These are phyloP conservation scores for Lethrus apterus DNA, from an alignment of 1,140 invertebrate genomes.

Conservation along the genomic window DNA sequence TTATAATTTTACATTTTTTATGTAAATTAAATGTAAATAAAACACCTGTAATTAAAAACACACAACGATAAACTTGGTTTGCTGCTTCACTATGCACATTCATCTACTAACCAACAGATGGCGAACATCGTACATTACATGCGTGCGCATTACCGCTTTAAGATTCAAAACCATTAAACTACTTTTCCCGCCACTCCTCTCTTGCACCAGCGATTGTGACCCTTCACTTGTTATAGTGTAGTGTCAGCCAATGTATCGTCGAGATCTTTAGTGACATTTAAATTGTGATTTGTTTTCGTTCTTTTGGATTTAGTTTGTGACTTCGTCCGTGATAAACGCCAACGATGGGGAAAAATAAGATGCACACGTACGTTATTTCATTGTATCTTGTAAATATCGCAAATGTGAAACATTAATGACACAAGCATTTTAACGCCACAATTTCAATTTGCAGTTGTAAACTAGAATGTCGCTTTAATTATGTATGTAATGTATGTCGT, in stretches of 20 bases:
- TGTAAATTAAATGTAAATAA: too few species aligned
- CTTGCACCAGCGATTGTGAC: conserved; percentile 5
- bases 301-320: background rate
- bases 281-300: conserved; percentile 4
- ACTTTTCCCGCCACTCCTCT: conserved; percentile 10
- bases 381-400: too few species aligned
- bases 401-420: too few species aligned
- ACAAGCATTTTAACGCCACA: too few species aligned
- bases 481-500: too few species aligned
- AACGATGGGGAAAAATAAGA: conserved; percentile 7
- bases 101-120: conserved; percentile 1
- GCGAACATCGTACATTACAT: conserved; percentile 2
- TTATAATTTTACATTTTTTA: too few species aligned
- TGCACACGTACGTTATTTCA: conserved; percentile 12
- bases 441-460: too few species aligned
- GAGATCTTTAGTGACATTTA: conserved; percentile 10
- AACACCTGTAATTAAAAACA: too few species aligned
- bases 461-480: too few species aligned
- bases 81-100: background rate
- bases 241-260: conserved; percentile 9
- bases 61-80: too few species aligned
- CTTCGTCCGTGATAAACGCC: background rate
- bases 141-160: conserved; percentile 5
- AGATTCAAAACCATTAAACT: conserved; percentile 12
- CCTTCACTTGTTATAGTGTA: conserved; percentile 12